phyloP scores from a whole-genome alignment of 2,888 invertebrate genomes.

The Plusia festucae region DNA sequence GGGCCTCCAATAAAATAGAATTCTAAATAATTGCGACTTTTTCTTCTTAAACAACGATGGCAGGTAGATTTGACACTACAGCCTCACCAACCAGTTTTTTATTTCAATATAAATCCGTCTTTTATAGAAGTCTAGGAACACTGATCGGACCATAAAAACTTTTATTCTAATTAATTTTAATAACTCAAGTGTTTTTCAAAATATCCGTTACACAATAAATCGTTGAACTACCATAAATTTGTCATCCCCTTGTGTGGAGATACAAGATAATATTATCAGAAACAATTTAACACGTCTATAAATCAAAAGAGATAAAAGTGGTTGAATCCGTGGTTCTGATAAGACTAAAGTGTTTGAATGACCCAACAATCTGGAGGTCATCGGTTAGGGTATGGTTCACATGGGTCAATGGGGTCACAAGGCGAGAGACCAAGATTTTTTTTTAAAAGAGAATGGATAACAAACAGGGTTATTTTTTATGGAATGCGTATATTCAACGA shows the following conservation, averaged over 20 bases:
- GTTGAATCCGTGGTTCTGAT: slow-evolving; percentile 16
- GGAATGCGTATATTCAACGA: too few relatives aligned
- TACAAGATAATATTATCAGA: slow-evolving; percentile 16
- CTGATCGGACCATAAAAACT: neutral
- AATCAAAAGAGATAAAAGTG: slow-evolving; percentile 26
- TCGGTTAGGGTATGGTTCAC: slow-evolving; percentile 7
- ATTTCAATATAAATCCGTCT: too few relatives aligned
- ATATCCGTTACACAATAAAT: neutral
- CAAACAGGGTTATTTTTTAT: too few relatives aligned
- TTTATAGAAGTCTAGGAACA: too few relatives aligned
- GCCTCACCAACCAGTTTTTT: too few relatives aligned
- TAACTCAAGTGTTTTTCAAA: neutral
- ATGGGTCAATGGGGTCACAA: neutral
- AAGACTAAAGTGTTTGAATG: slow-evolving; percentile 38
- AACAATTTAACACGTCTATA: slow-evolving; percentile 16
- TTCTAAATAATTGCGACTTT: too few relatives aligned
- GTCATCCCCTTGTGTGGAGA: neutral
- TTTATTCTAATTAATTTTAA: neutral
- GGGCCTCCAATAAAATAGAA: too few relatives aligned
- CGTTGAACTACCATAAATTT: slow-evolving; percentile 4
- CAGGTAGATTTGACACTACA: too few relatives aligned
- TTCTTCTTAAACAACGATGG: too few relatives aligned
- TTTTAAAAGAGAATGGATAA: neutral
- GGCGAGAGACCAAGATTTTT: neutral
- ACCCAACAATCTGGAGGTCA: slow-evolving; percentile 37